Base-by-base conservation (phyloP, 2,113 vertebrate genomes). In the Vidua chalybeata region DNA sequence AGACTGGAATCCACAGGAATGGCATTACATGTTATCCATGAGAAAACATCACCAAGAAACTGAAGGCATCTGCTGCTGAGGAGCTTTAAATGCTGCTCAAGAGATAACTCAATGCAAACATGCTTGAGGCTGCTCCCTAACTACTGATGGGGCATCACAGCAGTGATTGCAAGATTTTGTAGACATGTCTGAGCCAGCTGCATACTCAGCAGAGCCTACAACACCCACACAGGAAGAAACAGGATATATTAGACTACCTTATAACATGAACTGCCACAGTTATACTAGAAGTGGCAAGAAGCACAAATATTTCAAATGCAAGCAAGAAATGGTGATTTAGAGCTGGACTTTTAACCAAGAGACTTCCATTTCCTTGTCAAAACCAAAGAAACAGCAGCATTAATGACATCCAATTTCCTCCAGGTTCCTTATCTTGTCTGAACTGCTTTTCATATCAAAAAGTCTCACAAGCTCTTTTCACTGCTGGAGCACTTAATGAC, bases 101-200 rank as follows among this genome's bases (percentile, higher is more conserved):
- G 61, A 66, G 83, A 74, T 74, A 84, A 90, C 15, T 33, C 46
- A 82, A 48, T 1, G 35, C 73, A 95, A 87, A 87, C 33, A 62
- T 13, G 75, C 84, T 82, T 55, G 31, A 85, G 71, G 87, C 62
- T 79, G 62, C 75, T 77, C 87, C 85, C 1, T 21, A 73, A 41
- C 22, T 76, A 91, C 58, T 54, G 41, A 59, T 56, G 54, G 82
- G 56, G 63, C 58, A 66, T 45, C 64, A 35, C 7, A 68, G 58
- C 48, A 82, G 45, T 13, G 80, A 92, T 90, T 72, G 48, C 21
- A 75, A 55, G n/a, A 61, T 35, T 84, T 33, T 4, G 21, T 6
- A 84, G 69, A 68, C 56, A 41, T 66, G 78, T 18, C 90, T 56
- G 58, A 91, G 74, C 82, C 79, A 73, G 87, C 55, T 84, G 69